Evolutionary conservation across 2,888 invertebrate species (phyloP).

Genomic region (Sturmia bella): DNA sequence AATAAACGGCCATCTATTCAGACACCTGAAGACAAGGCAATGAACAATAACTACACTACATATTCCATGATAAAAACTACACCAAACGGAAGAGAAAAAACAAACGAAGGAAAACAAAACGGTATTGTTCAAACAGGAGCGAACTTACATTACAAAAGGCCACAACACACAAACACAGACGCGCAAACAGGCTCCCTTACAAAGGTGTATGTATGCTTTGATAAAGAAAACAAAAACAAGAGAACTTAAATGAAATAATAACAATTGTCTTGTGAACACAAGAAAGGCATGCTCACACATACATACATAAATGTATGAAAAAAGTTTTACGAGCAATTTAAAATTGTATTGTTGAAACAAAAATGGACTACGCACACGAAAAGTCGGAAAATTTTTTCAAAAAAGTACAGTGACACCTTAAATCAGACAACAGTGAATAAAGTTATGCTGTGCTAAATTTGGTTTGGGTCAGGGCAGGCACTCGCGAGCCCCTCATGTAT

Average conservation of each 20-base stretch:
- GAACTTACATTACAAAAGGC: not conserved
- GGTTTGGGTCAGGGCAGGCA: too few relatives aligned
- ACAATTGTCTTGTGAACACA: slow-evolving; percentile 38
- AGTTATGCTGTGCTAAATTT: too few relatives aligned
- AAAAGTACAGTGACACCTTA: too few relatives aligned
- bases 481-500: too few relatives aligned
- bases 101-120: too few relatives aligned
- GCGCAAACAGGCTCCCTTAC: not conserved
- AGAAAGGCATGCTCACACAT: not conserved
- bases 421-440: too few relatives aligned
- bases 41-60: slow-evolving; percentile 65
- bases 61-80: slow-evolving; percentile 53
- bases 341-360: slow-evolving; percentile 19
- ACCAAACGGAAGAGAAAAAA: slow-evolving; percentile 22
- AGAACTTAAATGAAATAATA: slow-evolving; percentile 13
- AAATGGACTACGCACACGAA: not conserved
- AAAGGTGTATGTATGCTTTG: not conserved
- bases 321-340: slow-evolving; percentile 35
- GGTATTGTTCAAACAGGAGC: slow-evolving; percentile 18
- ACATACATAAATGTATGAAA: slow-evolving; percentile 1
- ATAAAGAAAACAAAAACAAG: not conserved
- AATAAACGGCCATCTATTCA: slow-evolving; percentile 49
- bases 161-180: not conserved
- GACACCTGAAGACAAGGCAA: slow-evolving; percentile 60
- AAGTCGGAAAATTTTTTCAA: not conserved